These are phyloP conservation scores for Pao palembangensis DNA, from an alignment of 2,113 vertebrate species.

Conservation along the genomic window DNA sequence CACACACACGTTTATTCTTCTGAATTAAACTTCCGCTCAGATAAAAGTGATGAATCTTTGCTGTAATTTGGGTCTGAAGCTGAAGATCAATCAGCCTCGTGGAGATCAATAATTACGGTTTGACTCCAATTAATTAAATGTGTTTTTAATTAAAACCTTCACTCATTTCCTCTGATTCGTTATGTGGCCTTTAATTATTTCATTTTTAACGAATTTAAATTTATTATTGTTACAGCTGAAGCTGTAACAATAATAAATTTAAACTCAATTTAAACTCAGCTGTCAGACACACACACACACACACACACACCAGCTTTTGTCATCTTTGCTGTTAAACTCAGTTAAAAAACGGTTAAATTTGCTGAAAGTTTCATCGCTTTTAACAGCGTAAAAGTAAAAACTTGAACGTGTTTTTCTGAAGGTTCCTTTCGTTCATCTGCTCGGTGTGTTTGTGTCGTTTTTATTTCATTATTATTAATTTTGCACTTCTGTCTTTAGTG, in stretches of 20 bases:
- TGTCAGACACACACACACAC: conserved; percentile 14
- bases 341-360: neutral
- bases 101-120: too few species aligned
- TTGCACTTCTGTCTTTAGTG: conserved; percentile 67
- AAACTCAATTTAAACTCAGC: neutral
- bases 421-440: too few species aligned
- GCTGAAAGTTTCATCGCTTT: conserved; percentile 11
- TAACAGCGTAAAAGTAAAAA: neutral
- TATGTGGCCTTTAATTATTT: neutral
- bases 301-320: neutral
- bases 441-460: neutral
- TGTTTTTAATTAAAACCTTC: too few species aligned
- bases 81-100: too few species aligned
- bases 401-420: too few species aligned
- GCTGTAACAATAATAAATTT: too few species aligned
- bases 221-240: neutral
- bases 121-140: too few species aligned
- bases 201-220: neutral
- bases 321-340: neutral
- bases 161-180: too few species aligned
- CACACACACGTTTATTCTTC: too few species aligned
- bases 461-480: conserved; percentile 27
- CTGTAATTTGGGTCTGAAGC: too few species aligned
- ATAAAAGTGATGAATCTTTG: neutral
- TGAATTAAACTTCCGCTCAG: too few species aligned